phyloP scores from a whole-genome alignment of 2,113 vertebrate species.

The Meles meles region DNA sequence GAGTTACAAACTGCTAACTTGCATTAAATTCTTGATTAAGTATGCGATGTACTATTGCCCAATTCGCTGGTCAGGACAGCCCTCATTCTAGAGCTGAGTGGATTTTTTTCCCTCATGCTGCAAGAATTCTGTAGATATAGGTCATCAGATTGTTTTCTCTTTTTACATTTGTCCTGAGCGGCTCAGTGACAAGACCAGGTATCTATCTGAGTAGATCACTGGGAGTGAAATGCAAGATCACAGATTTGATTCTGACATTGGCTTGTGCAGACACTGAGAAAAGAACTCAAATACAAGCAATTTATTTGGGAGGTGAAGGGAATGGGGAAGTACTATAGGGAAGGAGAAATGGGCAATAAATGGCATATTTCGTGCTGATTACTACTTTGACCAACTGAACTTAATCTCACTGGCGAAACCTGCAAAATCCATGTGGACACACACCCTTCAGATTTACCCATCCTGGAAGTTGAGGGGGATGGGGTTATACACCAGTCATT shows the following conservation, averaged over 20 bases:
- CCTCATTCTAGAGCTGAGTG: neutral
- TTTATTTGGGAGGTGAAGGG: neutral
- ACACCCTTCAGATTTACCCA: neutral
- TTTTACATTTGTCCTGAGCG: neutral
- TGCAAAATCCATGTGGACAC: neutral
- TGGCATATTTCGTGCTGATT: neutral
- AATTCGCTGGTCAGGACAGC: neutral
- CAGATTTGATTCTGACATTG: neutral
- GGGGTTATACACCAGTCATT: neutral
- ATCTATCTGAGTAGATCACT: neutral
- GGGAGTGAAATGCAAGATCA: neutral
- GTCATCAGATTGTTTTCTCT: neutral
- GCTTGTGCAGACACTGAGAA: neutral
- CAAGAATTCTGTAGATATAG: neutral
- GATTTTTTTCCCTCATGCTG: neutral
- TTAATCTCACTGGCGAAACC: neutral
- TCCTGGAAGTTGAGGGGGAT: neutral
- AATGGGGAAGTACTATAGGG: neutral
- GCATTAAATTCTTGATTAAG: neutral
- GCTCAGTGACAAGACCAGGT: neutral
- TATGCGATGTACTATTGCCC: neutral
- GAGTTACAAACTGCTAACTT: neutral
- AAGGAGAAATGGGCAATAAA: neutral
- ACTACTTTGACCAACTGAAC: neutral
- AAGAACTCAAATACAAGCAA: neutral